Evolutionary conservation across 2,888 invertebrate species (phyloP), one percentile per base, ranked within the genome.

Genomic region (Mythimna vitellina): DNA sequence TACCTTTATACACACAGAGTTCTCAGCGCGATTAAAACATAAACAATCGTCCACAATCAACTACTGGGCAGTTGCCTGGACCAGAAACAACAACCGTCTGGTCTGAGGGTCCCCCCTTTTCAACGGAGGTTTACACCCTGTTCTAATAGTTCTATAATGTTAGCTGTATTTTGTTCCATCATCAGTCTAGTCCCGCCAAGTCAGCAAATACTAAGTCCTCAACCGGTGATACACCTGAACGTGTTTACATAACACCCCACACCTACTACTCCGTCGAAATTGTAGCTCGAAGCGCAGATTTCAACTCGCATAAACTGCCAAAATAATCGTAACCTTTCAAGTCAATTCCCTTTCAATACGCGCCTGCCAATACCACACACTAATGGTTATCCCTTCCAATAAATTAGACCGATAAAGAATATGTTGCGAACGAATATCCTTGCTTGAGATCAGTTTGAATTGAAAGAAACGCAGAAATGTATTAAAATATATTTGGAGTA

Each of bases 371-470:
- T 84, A 73, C 73, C 85, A 81, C 81, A 85, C 82, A 80, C 86
- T 89, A 89, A 88, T 88, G 83, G 88, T 80, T 77, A 86, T 87
- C 86, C 80, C 82, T 89, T 88, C 87, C 89, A 89, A 89, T 89
- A 89, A 89, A 89, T 88, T 88, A 87, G 78, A 81, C 84, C 82
- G 87, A 88, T 89, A 89, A 87, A 89, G 87, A 89, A 85, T 84
- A 87, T 86, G 83, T 87, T 87, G 83, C 83, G 70, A 80, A 81
- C 81, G 84, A 83, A 85, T 82, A 83, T 82, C 76, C 76, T 70
- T 61, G 60, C 69, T 62, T 70, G 64, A 57, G 61, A 68, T 61
- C 76, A 68, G 53, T 66, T 46, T n/a, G 49, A 29, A 22, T 63
- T 63, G 64, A 62, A 64, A 49, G 20, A 29, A 17, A 42, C 9